Conservation (phyloP, 2,113 vertebrate species). For the Thamnaconus septentrionalis region DNA sequence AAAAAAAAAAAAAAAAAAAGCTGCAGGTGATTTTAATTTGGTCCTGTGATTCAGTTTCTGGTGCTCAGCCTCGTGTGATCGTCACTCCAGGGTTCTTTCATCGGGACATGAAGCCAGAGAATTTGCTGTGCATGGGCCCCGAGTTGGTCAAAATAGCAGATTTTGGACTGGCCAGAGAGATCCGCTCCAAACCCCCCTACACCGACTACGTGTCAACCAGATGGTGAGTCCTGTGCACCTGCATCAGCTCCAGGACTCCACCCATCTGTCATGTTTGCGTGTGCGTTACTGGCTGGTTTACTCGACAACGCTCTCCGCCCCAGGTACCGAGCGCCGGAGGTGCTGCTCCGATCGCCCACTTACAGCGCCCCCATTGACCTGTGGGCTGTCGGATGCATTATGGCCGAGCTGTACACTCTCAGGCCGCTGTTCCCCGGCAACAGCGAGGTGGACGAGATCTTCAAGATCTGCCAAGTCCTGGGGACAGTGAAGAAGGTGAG, state of each 20-base stretch:
- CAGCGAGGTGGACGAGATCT: constrained; percentile 97
- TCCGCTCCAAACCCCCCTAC: constrained; percentile 94
- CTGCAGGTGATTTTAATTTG: no score
- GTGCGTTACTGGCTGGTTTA: neutral
- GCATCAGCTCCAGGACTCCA: neutral
- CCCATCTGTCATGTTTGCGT: neutral
- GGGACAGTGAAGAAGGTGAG: constrained; percentile 95
- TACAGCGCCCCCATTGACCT: constrained; percentile 97
- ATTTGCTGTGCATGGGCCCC: constrained; percentile 95
- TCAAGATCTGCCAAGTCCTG: constrained; percentile 98
- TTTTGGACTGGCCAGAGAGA: constrained; percentile 95
- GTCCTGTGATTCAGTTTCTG: no score
- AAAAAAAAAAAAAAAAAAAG: no score
- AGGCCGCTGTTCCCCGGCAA: constrained; percentile 97
- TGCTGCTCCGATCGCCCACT: constrained; percentile 86
- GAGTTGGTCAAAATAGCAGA: constrained; percentile 98
- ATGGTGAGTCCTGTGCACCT: constrained; percentile 79
- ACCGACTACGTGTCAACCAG: constrained; percentile 97
- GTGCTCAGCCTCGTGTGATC: neutral
- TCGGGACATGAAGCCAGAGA: constrained; percentile 98
- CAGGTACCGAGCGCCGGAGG: constrained; percentile 98
- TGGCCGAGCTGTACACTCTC: constrained; percentile 95
- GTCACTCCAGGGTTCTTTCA: constrained; percentile 88
- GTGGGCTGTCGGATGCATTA: constrained; percentile 98
- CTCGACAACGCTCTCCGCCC: constrained; percentile 10